These are phyloP conservation scores for Eristalis arbustorum DNA, from an alignment of 2,888 invertebrate species.

Conservation along the genomic window DNA sequence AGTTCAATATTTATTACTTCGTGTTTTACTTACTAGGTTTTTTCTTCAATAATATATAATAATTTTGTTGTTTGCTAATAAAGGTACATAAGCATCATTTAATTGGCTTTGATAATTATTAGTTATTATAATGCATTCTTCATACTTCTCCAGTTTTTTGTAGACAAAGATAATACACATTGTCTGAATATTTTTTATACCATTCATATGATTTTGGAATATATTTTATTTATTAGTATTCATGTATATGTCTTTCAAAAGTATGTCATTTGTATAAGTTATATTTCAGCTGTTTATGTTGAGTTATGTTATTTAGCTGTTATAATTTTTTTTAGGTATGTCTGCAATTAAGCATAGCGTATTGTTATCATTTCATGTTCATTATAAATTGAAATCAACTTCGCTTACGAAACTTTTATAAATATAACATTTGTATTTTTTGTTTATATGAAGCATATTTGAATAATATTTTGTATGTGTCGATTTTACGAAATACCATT, in stretches of 20 bases:
- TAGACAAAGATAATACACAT: conserved; percentile 65
- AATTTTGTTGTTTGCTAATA: conserved; percentile 70
- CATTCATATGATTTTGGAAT: conserved; percentile 52
- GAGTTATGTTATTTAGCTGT: conserved; percentile 26
- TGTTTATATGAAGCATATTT: conserved; percentile 61
- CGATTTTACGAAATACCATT: conserved; percentile 38
- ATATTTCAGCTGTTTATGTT: conserved; percentile 52
- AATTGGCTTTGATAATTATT: conserved; percentile 70
- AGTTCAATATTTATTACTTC: conserved; percentile 55
- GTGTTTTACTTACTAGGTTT: conserved; percentile 44
- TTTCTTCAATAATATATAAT: conserved; percentile 52
- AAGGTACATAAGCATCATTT: conserved; percentile 71
- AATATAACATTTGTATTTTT: conserved; percentile 39
- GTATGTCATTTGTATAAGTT: conserved; percentile 55
- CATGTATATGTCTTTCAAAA: conserved; percentile 31
- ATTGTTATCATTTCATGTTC: conserved; percentile 30
- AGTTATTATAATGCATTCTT: conserved; percentile 52
- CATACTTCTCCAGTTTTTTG: conserved; percentile 22
- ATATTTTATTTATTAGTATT: conserved; percentile 24
- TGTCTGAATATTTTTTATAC: conserved; percentile 12
- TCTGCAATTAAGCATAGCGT: conserved; percentile 59
- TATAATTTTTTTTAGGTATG: conserved; percentile 9
- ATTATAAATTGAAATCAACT: conserved; percentile 60
- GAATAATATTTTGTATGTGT: conserved; percentile 21
- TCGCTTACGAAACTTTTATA: conserved; percentile 57